phyloP scores from a whole-genome alignment of 53 echinoderm and acorn worm genomes.

The Paracentrotus lividus region DNA sequence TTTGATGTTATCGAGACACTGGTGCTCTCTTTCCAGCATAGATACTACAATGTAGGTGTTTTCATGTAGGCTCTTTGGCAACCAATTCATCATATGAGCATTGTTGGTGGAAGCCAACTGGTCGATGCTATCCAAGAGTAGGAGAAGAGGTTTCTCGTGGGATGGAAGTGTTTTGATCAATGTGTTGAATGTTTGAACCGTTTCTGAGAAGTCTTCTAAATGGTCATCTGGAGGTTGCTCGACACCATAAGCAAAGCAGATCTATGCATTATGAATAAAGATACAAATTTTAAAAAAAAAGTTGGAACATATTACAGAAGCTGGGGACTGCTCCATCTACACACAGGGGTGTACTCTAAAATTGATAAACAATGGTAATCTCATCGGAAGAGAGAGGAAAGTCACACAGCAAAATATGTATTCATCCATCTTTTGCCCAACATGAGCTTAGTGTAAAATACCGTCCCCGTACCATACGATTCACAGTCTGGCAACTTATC shows the following conservation, averaged over 20 bases:
- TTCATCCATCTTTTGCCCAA: too few relatives aligned
- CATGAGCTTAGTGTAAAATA: too few relatives aligned
- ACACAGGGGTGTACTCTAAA: too few relatives aligned
- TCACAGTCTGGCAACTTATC: too few relatives aligned
- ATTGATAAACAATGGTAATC: too few relatives aligned
- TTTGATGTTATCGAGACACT: constrained; percentile 79
- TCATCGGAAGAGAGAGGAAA: too few relatives aligned
- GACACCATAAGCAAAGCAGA: constrained; percentile 82
- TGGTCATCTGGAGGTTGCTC: constrained; percentile 69
- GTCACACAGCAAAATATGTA: too few relatives aligned
- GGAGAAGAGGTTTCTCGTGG: constrained; percentile 77
- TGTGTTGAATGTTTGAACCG: constrained; percentile 80
- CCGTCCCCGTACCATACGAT: too few relatives aligned
- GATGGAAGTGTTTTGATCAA: constrained; percentile 73
- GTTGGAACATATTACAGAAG: too few relatives aligned
- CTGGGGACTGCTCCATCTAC: too few relatives aligned
- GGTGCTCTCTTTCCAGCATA: constrained; percentile 82
- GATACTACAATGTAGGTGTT: constrained; percentile 79
- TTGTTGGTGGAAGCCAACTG: constrained; percentile 86
- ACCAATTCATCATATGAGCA: constrained; percentile 94
- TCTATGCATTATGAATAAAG: constrained; percentile 64
- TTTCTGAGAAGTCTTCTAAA: constrained; percentile 83
- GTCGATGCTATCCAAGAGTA: constrained; percentile 91
- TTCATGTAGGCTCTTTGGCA: constrained; percentile 75
- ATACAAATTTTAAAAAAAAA: too few relatives aligned